Conservation (phyloP, 2,888 invertebrate genomes). For the Tricholauxania praeusta region DNA sequence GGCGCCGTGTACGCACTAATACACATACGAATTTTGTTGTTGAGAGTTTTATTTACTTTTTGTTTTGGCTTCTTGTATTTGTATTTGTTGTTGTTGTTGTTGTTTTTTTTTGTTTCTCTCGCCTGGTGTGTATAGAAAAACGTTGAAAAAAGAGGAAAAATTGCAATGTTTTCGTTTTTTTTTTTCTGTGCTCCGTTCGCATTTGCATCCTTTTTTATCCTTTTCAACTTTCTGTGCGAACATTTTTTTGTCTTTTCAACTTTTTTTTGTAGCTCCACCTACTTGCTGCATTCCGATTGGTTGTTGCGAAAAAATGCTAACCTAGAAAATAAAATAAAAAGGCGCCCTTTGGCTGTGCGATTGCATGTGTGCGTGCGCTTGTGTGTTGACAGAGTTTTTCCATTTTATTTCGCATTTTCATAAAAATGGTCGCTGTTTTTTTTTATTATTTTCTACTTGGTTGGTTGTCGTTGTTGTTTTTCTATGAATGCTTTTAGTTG, state of each 20-base stretch:
- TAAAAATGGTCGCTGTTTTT: conserved; percentile 16
- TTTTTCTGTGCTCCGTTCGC: conserved; percentile 24
- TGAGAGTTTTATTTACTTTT: background rate
- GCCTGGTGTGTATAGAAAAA: conserved; percentile 44
- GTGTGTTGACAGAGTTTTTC: conserved; percentile 52
- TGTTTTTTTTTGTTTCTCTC: conserved; percentile 8
- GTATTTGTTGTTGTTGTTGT: conserved; percentile 7
- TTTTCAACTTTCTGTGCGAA: conserved; percentile 60
- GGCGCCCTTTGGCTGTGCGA: conserved; percentile 38
- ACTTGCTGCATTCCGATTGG: conserved; percentile 62
- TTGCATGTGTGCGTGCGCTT: conserved; percentile 46
- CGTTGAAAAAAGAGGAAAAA: conserved; percentile 39
- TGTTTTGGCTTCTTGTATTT: background rate
- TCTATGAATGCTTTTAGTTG: conserved; percentile 35
- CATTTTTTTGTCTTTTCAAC: conserved; percentile 59
- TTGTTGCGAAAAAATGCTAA: conserved; percentile 55
- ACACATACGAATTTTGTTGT: background rate
- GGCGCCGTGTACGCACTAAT: conserved; percentile 5
- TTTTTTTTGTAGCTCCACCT: conserved; percentile 61
- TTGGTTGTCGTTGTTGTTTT: conserved; percentile 29
- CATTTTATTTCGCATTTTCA: conserved; percentile 60
- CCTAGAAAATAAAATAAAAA: conserved; percentile 56
- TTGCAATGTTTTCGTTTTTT: conserved; percentile 28
- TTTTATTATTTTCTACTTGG: conserved; percentile 28
- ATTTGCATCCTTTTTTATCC: conserved; percentile 30